Evolutionary conservation across 1,140 invertebrate genomes (phyloP).

Genomic region (Drosophila aff.): DNA sequence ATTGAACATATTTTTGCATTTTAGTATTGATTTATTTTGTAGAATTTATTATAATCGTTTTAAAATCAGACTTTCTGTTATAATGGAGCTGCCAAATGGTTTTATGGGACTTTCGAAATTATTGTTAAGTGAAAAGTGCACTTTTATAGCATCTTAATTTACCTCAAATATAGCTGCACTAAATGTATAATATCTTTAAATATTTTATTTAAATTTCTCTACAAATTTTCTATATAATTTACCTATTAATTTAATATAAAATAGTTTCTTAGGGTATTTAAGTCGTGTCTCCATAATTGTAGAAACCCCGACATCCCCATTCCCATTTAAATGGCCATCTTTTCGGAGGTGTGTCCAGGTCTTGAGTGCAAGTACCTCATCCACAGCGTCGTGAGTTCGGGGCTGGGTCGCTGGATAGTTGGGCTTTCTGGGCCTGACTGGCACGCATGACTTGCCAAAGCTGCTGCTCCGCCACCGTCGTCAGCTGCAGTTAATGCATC

Average conservation of each 20-base stretch:
- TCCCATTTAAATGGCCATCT: slow-evolving; percentile 2
- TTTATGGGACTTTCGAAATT: neutral
- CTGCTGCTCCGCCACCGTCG: slow-evolving; percentile 30
- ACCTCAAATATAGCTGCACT: neutral
- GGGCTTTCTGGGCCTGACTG: slow-evolving; percentile 23
- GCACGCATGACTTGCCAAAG: slow-evolving; percentile 73
- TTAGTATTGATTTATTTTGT: neutral
- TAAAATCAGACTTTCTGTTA: too few species aligned
- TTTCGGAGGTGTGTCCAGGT: slow-evolving; percentile 59
- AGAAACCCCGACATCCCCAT: neutral
- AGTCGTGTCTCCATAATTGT: neutral
- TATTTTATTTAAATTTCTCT: too few species aligned
- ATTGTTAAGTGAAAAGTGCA: neutral
- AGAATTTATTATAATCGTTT: too few species aligned
- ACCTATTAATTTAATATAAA: too few species aligned
- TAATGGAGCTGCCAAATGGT: neutral
- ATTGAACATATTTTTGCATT: neutral
- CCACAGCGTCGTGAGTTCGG: slow-evolving; percentile 9
- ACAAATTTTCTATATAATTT: neutral
- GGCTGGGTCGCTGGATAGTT: slow-evolving; percentile 15
- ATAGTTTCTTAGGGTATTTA: neutral
- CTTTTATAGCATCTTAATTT: neutral
- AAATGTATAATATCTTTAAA: neutral
- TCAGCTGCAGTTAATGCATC: slow-evolving; percentile 48
- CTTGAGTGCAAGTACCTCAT: slow-evolving; percentile 39